Conservation (phyloP, 64 coral and sea anemone genomes). For the Montipora sp. region DNA sequence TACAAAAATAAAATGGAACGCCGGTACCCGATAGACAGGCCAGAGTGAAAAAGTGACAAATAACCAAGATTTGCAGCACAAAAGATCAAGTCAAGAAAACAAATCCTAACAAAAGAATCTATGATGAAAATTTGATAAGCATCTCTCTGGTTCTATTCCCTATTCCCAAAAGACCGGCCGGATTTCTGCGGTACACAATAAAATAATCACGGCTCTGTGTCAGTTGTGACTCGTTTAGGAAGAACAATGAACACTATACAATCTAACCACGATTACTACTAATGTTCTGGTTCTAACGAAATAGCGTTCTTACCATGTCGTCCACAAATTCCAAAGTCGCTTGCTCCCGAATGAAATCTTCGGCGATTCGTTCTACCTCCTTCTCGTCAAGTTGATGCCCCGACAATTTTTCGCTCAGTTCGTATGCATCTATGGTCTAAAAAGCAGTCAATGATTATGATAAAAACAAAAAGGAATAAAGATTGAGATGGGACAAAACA, state of each 20-base stretch:
- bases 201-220: conserved; percentile 5
- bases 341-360: conserved; percentile 86
- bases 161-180: conserved; percentile 6
- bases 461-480: background rate
- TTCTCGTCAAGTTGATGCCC: conserved; percentile 63
- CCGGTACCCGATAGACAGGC: background rate
- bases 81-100: conserved; percentile 14
- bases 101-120: background rate
- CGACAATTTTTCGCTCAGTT: conserved; percentile 82
- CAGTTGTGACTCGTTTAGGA: no score
- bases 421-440: conserved; percentile 88
- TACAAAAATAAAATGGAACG: background rate
- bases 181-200: background rate
- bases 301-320: conserved; percentile 68
- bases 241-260: background rate
- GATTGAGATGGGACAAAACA: background rate
- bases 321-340: conserved; percentile 94
- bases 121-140: background rate
- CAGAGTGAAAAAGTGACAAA: background rate
- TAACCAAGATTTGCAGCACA: background rate
- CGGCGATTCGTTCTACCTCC: conserved; percentile 82
- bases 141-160: background rate
- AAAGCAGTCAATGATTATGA: background rate
- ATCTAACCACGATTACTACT: background rate
- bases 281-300: background rate